These are phyloP conservation scores for Pontoporia blainvillei DNA, from an alignment of 2,113 vertebrate genomes.

Conservation along the genomic window DNA sequence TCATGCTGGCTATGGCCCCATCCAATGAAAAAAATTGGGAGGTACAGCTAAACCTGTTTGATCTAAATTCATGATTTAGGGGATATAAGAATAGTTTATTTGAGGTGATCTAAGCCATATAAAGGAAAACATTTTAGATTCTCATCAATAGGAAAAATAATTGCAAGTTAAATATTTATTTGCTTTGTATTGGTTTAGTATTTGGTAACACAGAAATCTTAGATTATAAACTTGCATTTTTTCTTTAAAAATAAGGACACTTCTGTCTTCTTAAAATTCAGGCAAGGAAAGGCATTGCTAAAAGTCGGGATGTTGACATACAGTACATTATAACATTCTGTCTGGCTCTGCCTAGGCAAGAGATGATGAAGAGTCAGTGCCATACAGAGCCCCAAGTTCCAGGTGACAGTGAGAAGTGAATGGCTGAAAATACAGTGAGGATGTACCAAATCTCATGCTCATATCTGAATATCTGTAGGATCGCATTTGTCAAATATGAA, in stretches of 20 bases:
- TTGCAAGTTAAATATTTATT: not conserved
- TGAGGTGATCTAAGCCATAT: not conserved
- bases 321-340: conserved; percentile 37
- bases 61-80: not conserved
- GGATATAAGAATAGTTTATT: not conserved
- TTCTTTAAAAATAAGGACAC: conserved; percentile 43
- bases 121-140: not conserved
- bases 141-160: not conserved
- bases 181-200: not conserved
- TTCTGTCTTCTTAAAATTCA: conserved; percentile 16
- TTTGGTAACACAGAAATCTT: not conserved
- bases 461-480: conserved; percentile 34
- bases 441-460: not conserved
- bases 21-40: not conserved
- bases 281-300: conserved; percentile 25
- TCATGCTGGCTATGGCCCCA: not conserved
- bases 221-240: conserved; percentile 12
- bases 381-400: not conserved
- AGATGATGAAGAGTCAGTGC: conserved; percentile 26
- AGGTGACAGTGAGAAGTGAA: conserved; percentile 29
- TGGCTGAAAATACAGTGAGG: not conserved
- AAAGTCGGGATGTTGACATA: conserved; percentile 2
- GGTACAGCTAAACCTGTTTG: not conserved
- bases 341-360: conserved; percentile 28
- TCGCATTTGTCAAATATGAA: conserved; percentile 60